Conservation (phyloP, 2,888 invertebrate species). For the Tetragonula carbonaria region DNA sequence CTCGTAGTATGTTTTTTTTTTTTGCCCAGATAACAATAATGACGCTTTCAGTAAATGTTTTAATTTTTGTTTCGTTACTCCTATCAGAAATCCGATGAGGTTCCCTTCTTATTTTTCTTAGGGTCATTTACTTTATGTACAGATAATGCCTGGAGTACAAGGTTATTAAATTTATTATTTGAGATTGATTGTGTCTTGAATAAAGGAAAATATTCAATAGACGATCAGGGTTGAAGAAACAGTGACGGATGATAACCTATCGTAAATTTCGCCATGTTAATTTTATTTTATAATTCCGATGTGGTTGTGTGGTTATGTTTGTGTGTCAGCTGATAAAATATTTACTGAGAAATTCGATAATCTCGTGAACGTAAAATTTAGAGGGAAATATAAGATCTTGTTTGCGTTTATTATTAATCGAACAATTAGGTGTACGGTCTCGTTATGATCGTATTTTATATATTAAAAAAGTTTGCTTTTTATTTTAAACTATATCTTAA, state of each 20-base stretch:
- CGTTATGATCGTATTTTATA: not conserved
- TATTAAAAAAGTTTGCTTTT: not conserved
- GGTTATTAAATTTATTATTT: conserved; percentile 32
- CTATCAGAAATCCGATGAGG: not conserved
- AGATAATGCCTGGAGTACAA: conserved; percentile 10
- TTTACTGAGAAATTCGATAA: conserved; percentile 38
- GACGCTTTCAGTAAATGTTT: not conserved
- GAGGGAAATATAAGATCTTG: too few relatives aligned
- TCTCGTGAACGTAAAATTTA: conserved; percentile 7
- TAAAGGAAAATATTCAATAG: conserved; percentile 11
- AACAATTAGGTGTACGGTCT: not conserved
- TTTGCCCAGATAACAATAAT: conserved; percentile 18
- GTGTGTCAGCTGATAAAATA: conserved; percentile 30
- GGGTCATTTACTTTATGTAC: conserved; percentile 25
- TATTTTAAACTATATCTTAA: not conserved
- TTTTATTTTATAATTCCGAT: conserved; percentile 55
- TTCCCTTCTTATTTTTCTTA: conserved; percentile 5
- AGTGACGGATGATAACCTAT: conserved; percentile 59
- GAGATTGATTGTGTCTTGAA: conserved; percentile 24
- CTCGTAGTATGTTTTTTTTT: not conserved
- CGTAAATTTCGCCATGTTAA: conserved; percentile 61
- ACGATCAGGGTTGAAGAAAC: conserved; percentile 30
- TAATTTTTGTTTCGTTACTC: not conserved
- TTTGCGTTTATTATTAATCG: too few relatives aligned
- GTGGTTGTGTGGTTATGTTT: conserved; percentile 32